These are phyloP conservation scores for Microtus oregoni DNA, from an alignment of 2,113 vertebrate species.

Conservation along the genomic window DNA sequence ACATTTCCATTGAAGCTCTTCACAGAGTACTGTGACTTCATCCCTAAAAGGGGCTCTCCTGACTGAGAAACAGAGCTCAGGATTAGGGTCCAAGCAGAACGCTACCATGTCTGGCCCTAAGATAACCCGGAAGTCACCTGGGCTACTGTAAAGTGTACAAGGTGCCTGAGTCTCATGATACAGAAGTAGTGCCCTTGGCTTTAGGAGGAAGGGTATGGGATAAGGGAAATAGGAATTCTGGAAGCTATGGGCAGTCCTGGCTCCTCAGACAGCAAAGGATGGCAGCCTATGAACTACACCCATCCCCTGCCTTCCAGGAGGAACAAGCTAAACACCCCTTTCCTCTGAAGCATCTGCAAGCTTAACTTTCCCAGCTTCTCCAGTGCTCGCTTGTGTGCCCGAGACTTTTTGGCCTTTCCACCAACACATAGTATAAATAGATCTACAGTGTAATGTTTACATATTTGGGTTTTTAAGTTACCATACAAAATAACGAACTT, in stretches of 20 bases:
- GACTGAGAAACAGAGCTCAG: neutral
- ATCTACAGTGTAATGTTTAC: neutral
- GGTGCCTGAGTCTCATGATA: neutral
- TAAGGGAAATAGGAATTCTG: neutral
- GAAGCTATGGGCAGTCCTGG: neutral
- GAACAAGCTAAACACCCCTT: neutral
- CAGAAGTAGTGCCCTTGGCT: neutral
- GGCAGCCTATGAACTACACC: neutral
- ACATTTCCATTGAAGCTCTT: neutral
- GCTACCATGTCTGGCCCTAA: neutral
- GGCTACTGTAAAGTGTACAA: neutral
- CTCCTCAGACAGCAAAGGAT: neutral
- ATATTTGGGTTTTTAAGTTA: neutral
- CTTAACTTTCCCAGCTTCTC: neutral
- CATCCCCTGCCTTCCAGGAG: neutral
- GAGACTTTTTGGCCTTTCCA: too few species aligned
- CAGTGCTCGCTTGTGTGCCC: neutral
- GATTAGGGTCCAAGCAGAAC: neutral
- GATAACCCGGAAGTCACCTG: neutral
- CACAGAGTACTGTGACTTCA: neutral
- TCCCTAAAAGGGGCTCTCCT: neutral
- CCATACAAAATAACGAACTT: neutral
- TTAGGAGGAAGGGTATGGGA: neutral
- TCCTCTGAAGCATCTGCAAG: neutral
- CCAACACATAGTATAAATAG: neutral